Conservation (phyloP, 2,888 invertebrate genomes). For the Troides aeacus region DNA sequence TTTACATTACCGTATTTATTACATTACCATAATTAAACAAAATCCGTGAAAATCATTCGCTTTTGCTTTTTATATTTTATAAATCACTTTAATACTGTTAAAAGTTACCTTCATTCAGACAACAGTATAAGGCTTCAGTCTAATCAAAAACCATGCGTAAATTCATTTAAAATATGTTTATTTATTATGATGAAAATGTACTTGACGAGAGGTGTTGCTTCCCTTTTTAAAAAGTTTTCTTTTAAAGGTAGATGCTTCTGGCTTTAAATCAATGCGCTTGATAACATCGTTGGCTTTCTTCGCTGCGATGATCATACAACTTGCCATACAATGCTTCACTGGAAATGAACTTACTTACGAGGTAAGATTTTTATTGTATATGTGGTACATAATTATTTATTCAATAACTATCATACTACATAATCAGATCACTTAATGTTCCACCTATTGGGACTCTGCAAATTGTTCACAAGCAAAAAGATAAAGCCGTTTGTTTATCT, state of each 20-base stretch:
- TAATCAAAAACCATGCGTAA: no score
- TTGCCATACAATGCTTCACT: constrained; percentile 70
- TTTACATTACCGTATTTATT: background rate
- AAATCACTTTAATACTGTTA: constrained; percentile 31
- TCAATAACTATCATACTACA: background rate
- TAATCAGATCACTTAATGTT: background rate
- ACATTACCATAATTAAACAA: background rate
- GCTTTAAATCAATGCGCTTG: constrained; percentile 61
- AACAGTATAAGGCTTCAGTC: constrained; percentile 1
- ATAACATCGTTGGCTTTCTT: constrained; percentile 71
- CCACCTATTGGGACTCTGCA: background rate
- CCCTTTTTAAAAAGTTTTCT: constrained; percentile 6
- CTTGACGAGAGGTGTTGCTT: no score
- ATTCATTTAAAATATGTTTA: no score
- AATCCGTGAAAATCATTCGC: no score
- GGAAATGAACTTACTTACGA: constrained; percentile 67
- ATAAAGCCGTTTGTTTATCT: no score
- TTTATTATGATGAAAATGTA: no score
- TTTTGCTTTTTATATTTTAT: no score
- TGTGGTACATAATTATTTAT: no score
- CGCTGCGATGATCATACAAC: constrained; percentile 67
- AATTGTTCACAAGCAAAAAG: no score
- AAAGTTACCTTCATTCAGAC: background rate
- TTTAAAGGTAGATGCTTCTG: constrained; percentile 69
- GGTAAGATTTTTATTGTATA: constrained; percentile 42